Evolutionary conservation across 30 jellyfish, hydroid and myxozoan species (phyloP).

Genomic region (Hydra vulgaris): DNA sequence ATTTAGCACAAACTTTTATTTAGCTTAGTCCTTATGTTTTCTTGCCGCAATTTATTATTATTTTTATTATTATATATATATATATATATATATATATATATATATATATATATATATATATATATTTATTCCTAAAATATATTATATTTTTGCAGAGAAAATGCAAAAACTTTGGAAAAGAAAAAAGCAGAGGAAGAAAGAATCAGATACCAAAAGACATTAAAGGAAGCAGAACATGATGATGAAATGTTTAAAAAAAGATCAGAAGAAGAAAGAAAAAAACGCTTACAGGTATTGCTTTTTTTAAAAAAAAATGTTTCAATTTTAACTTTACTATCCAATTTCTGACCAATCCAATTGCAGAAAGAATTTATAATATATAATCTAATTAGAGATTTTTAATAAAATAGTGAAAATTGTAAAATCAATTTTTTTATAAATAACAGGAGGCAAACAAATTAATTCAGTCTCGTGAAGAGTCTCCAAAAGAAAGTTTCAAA

Average conservation of each 20-base stretch:
- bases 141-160: constrained; percentile 23
- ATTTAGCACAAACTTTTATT: too few species aligned
- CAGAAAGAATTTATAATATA: too few species aligned
- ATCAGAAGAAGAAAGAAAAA: constrained; percentile 74
- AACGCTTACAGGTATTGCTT: constrained; percentile 37
- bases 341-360: too few species aligned
- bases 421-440: neutral
- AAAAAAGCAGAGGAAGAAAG: constrained; percentile 47
- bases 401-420: too few species aligned
- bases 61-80: too few species aligned
- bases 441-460: constrained; percentile 36
- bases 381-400: too few species aligned
- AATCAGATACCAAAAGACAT: constrained; percentile 43
- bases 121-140: neutral
- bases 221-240: constrained; percentile 59
- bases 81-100: too few species aligned
- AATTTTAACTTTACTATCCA: too few species aligned
- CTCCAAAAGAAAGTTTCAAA: constrained; percentile 28
- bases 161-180: constrained; percentile 16
- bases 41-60: too few species aligned
- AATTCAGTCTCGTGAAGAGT: constrained; percentile 17
- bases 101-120: too few species aligned
- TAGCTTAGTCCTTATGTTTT: too few species aligned
- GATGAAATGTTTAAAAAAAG: constrained; percentile 76
- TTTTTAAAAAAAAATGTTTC: too few species aligned